Evolutionary conservation across 2,797 vertebrate species (phyloP), one percentile per base, ranked within the genome.

Genomic region (Chrysocyon brachyurus): DNA sequence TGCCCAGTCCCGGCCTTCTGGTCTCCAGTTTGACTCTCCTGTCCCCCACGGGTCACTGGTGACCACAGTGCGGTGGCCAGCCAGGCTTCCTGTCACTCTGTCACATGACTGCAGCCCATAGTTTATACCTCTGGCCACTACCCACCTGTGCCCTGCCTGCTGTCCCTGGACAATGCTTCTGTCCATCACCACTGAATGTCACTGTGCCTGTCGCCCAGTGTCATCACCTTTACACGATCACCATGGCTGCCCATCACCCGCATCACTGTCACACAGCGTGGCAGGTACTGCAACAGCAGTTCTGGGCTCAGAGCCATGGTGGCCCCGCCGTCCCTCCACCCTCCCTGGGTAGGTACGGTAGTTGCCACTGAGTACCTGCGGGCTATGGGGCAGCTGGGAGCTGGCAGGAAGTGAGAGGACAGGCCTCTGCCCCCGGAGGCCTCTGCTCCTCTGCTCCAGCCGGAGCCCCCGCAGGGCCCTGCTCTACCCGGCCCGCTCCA

Each of bases 231-330:
- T 16, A n/a, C 40, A 0, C 2, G 6, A 52, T 24, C 66, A 22
- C 49, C 6, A 0, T 40, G 49, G 75, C 87, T 75, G 17, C 24
- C 79, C 2, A 11, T 82, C 93, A 14, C 12, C 12, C 31, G 0
- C 6, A 52, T 59, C 87, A 31, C 31, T 8, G 22, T 73, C 75
- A 79, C 64, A 79, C 26, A 54, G 7, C 12, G 28, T 70, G 96
- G 14, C 54, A 7, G 8, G 68, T 7, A 15, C 64, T 40, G 17
- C 17, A n/a, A 3, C 19, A 12, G 78, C 52, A 12, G 19, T 22
- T 26, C 33, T 33, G 49, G 24, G 56, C 17, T 17, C 61, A 17
- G 77, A 68, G 19, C 0, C n/a, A 1, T 0, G 0, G 52, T 4
- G 21, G 46, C 66, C 46, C 33, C 21, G 75, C 22, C 15, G 33